A percentile compares a stretch with the other conserved stretches of the same genome.
Conservation (phyloP, 1,140 invertebrate species). For the Helicoverpa zea region DNA sequence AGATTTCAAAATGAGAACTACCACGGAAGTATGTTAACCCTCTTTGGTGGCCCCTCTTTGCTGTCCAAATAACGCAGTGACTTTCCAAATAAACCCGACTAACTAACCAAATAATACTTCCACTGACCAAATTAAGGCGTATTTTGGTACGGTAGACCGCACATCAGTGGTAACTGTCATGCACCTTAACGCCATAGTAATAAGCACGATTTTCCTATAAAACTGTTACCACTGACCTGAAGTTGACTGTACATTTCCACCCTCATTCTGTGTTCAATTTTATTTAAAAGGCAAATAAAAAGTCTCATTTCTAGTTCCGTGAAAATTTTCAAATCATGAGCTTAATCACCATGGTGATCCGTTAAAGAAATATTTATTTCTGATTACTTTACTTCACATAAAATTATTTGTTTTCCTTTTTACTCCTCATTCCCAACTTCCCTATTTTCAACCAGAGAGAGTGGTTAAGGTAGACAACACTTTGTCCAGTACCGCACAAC, state of each 20-base stretch:
- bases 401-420: background rate
- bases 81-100: slow-evolving; percentile 17
- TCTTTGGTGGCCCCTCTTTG: background rate
- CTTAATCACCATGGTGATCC: background rate
- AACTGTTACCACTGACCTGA: no score
- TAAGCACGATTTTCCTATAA: no score
- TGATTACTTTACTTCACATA: background rate
- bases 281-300: background rate
- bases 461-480: no score
- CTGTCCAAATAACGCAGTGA: slow-evolving; percentile 30
- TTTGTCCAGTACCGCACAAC: background rate
- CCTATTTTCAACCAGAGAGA: no score
- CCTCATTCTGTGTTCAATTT: slow-evolving; percentile 6
- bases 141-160: no score
- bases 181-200: no score
- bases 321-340: background rate
- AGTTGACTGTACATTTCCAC: slow-evolving; percentile 23
- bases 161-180: no score
- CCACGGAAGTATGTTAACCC: slow-evolving; percentile 17
- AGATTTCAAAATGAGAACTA: background rate
- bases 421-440: background rate
- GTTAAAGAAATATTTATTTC: background rate
- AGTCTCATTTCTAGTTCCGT: background rate
- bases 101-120: slow-evolving; percentile 29
- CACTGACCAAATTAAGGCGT: slow-evolving; percentile 16